phyloP scores from a whole-genome alignment of 2,888 invertebrate genomes.

The Noctuana brunneofusca region DNA sequence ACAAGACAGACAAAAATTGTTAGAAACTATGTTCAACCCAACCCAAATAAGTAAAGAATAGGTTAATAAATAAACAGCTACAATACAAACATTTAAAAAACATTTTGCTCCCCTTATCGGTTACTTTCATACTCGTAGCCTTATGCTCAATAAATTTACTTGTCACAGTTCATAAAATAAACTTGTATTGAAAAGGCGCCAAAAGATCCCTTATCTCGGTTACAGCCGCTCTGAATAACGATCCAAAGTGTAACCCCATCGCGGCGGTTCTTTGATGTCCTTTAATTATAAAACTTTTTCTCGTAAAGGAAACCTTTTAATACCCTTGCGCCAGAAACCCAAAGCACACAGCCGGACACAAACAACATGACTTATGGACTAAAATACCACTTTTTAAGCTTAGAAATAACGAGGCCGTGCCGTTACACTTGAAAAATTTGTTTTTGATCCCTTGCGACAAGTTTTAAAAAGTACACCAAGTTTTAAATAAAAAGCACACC shows the following conservation, averaged over 20 bases:
- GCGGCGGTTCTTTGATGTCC: constrained; percentile 77
- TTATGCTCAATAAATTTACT: constrained; percentile 55
- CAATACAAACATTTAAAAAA: constrained; percentile 17
- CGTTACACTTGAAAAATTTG: constrained; percentile 28
- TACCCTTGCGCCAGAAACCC: constrained; percentile 39
- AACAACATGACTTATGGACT: constrained; percentile 44
- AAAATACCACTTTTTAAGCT: constrained; percentile 41
- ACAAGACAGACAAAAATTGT: no score
- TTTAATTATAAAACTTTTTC: constrained; percentile 81
- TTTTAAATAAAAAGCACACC: background rate
- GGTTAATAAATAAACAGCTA: no score
- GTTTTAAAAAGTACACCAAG: constrained; percentile 17
- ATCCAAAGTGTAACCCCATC: constrained; percentile 79
- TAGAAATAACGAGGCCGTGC: constrained; percentile 37
- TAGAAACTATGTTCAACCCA: no score
- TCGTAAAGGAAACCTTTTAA: constrained; percentile 67
- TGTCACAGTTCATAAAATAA: constrained; percentile 73
- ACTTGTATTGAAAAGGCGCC: constrained; percentile 68
- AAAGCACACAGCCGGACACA: constrained; percentile 43
- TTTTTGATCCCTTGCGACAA: constrained; percentile 24
- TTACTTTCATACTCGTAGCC: constrained; percentile 30
- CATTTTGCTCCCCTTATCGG: constrained; percentile 24
- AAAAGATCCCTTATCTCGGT: constrained; percentile 76
- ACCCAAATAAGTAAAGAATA: no score
- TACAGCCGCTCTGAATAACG: constrained; percentile 77